These are phyloP conservation scores for Aphrocallistes beatrix DNA, from an alignment of 37 sponge, comb jelly and placozoan species.

Conservation along the genomic window DNA sequence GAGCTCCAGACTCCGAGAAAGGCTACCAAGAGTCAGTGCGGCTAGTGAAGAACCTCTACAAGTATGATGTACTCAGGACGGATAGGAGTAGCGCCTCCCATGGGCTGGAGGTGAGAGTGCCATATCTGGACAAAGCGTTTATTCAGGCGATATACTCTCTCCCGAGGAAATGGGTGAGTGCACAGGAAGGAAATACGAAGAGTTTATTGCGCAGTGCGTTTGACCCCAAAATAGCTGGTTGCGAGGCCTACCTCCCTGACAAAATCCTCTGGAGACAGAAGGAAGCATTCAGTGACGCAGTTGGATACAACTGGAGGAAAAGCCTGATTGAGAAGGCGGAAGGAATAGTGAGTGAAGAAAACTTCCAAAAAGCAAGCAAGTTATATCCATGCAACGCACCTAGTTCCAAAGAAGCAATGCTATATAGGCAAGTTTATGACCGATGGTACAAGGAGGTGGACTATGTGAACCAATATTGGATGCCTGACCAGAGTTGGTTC, in stretches of 20 bases:
- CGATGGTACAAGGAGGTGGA: constrained; percentile 23
- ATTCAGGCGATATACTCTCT: constrained; percentile 26
- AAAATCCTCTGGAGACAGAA: constrained; percentile 58
- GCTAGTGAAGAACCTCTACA: constrained; percentile 41
- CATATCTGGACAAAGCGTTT: constrained; percentile 53
- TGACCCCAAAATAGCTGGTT: constrained; percentile 23
- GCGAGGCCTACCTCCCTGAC: constrained; percentile 34
- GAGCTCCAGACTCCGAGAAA: constrained; percentile 30
- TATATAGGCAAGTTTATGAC: constrained; percentile 39
- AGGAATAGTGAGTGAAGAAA: neutral
- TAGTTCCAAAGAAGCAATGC: constrained; percentile 31
- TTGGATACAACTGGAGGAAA: neutral
- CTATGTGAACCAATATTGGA: constrained; percentile 39
- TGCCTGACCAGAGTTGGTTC: constrained; percentile 26
- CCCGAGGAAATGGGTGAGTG: constrained; percentile 28
- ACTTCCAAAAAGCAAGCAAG: neutral
- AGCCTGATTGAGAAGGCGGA: neutral
- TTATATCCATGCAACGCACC: constrained; percentile 4
- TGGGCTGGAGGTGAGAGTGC: constrained; percentile 50
- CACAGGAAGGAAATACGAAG: constrained; percentile 43
- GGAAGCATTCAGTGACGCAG: constrained; percentile 53
- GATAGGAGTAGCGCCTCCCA: constrained; percentile 51
- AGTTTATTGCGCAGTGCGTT: constrained; percentile 49
- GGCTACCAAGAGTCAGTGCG: constrained; percentile 30
- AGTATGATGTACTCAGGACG: constrained; percentile 39